phyloP scores from a whole-genome alignment of 2,797 vertebrate species.

The Diglossa cyanea region DNA sequence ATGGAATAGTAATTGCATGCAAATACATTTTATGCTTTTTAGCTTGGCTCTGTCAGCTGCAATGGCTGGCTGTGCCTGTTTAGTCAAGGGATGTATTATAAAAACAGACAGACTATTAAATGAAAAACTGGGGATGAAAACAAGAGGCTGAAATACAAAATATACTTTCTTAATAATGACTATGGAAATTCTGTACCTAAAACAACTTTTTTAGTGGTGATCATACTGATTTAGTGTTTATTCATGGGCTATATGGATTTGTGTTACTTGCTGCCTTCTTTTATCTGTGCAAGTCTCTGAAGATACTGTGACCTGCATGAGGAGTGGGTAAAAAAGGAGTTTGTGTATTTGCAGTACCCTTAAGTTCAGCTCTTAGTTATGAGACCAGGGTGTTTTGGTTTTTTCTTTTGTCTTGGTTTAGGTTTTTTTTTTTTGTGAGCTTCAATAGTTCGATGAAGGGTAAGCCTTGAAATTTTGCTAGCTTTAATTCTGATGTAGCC shows the following conservation, averaged over 20 bases:
- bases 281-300: not conserved
- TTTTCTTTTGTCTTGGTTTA: not conserved
- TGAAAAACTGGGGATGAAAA: not conserved
- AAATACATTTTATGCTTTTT: not conserved
- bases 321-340: not conserved
- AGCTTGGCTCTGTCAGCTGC: not conserved
- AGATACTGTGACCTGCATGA: not conserved
- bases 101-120: not conserved
- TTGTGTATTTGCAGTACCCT: not conserved
- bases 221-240: not conserved
- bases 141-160: not conserved
- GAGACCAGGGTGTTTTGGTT: not conserved
- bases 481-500: not conserved
- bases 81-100: not conserved
- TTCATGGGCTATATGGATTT: accelerated
- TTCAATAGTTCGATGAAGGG: not conserved
- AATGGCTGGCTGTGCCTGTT: not conserved
- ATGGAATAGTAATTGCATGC: not conserved
- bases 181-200: not conserved
- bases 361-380: not conserved
- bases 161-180: not conserved
- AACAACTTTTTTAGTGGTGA: not conserved
- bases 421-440: not conserved
- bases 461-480: not conserved
- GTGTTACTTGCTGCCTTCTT: not conserved